Evolutionary conservation across 37 sponge, comb jelly and placozoan genomes (phyloP), one percentile per base, ranked within the genome.

Genomic region (Eunapius fragilis): DNA sequence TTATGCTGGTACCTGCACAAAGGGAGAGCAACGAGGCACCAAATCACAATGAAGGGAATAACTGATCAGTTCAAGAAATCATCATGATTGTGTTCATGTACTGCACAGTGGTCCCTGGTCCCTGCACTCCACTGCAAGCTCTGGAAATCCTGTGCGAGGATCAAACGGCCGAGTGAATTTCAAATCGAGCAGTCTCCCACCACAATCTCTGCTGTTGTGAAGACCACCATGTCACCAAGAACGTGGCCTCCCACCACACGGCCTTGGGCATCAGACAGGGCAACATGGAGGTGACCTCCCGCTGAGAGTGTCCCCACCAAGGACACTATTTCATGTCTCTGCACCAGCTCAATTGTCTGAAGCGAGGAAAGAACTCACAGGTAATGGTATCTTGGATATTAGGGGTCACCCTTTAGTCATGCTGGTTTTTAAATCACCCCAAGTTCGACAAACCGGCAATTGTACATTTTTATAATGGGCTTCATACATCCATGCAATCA

Each of bases 121-220:
- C 17, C 37, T 31, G 35, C 31, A 28, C 13, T 23, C 30, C 24
- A 82, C 45, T 28, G 30, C 58, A 26, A 87, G 47, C 38, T 87
- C 87, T 24, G 34, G 25, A 37, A 87, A 87, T 70, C 87, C 87
- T 36, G 87, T 87, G 41, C 25, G 28, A 7, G 71, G 5, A 31
- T 87, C 87, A 47, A 87, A 71, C 41, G 69, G 81, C 2, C 87
- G 25, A 31, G 11, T 87, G 74, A 87, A 87, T 27, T 5, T 41
- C 32, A 86, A 17, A 12, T 73, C 25, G 17, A 19, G 41, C 87
- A 87, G 9, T 87, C 87, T 37, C 87, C 87, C 37, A 87, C 83
- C 41, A 87, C 81, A 31, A 87, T 35, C 71, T 87, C 87, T 13
- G 87, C 87, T 71, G 87, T 87, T 25, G 87, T 87, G 31, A 87